Conservation (phyloP, 64 coral and sea anemone genomes). For the Stylophora pistillata region DNA sequence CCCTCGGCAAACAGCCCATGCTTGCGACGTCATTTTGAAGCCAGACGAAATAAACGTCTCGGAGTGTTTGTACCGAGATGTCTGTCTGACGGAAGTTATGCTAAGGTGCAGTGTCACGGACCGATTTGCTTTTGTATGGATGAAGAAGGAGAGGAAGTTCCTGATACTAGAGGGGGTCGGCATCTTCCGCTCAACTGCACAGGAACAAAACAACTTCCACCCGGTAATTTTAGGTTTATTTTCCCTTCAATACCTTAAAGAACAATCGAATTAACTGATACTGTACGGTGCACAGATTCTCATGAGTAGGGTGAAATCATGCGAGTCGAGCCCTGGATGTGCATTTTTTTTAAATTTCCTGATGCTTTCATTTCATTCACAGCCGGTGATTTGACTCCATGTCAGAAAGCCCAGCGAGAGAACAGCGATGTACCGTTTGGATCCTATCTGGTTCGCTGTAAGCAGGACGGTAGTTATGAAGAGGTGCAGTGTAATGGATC, state of each 20-base stretch:
- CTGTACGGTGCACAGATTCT: too few relatives aligned
- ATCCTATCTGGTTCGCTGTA: conserved; percentile 56
- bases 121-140: conserved; percentile 78
- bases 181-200: conserved; percentile 38
- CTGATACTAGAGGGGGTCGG: conserved; percentile 41
- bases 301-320: neutral
- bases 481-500: conserved; percentile 66
- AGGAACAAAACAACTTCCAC: neutral
- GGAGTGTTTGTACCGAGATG: conserved; percentile 68
- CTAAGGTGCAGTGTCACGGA: conserved; percentile 64
- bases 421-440: neutral
- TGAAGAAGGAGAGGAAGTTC: conserved; percentile 51
- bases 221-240: neutral
- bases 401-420: conserved; percentile 19
- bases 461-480: conserved; percentile 71
- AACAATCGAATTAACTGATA: neutral
- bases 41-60: conserved; percentile 31
- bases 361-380: neutral
- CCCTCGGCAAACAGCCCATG: conserved; percentile 18
- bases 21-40: conserved; percentile 37
- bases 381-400: conserved; percentile 4
- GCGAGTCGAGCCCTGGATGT: neutral
- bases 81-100: conserved; percentile 46
- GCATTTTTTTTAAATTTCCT: neutral
- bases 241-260: neutral